phyloP scores from a whole-genome alignment of 1,140 invertebrate genomes.

The Tetramorium simillimum region DNA sequence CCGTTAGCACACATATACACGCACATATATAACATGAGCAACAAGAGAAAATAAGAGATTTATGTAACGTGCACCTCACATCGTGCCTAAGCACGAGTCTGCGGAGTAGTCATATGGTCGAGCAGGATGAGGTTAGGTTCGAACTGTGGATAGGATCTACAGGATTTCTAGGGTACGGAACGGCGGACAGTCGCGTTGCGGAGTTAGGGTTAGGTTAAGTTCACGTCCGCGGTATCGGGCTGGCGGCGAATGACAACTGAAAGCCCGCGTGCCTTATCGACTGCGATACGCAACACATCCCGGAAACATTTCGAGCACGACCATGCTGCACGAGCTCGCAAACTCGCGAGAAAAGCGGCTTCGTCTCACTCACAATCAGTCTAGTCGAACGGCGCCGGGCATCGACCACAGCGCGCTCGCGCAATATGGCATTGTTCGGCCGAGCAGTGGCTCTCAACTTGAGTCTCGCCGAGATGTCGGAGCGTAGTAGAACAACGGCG shows the following conservation, averaged over 20 bases:
- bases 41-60: not conserved
- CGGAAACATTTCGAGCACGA: constrained; percentile 73
- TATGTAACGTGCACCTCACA: not conserved
- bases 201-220: constrained; percentile 59
- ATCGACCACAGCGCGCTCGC: no score
- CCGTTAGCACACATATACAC: not conserved
- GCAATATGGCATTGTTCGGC: not conserved
- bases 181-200: not conserved
- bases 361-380: not conserved
- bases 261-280: not conserved
- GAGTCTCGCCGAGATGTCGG: not conserved
- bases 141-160: not conserved
- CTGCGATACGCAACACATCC: constrained; percentile 66
- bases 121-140: not conserved
- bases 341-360: not conserved
- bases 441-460: not conserved
- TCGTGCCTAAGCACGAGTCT: not conserved
- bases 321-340: constrained; percentile 69
- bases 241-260: not conserved
- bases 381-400: not conserved
- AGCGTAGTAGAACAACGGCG: not conserved
- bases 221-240: not conserved
- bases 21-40: not conserved
- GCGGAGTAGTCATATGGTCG: not conserved
- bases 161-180: not conserved